phyloP scores from a whole-genome alignment of 2,797 vertebrate genomes.

The Lepus oiostolus region DNA sequence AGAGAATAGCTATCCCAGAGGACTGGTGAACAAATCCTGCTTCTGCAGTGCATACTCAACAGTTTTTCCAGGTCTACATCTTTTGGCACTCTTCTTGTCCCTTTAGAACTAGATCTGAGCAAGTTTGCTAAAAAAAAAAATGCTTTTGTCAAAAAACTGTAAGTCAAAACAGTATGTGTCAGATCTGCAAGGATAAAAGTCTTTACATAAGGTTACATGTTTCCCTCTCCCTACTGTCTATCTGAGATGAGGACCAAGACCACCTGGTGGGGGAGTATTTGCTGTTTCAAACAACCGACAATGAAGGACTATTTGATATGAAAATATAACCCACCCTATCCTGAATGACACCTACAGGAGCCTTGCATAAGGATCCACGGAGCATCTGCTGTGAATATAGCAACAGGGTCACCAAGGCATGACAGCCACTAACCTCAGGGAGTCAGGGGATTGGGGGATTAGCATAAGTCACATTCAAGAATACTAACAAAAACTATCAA shows the following conservation, averaged over 20 bases:
- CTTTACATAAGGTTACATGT: neutral
- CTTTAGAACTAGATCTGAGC: neutral
- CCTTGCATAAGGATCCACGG: neutral
- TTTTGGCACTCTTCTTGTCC: neutral
- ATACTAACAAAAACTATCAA: neutral
- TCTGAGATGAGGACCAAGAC: neutral
- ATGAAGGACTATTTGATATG: neutral
- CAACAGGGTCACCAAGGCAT: neutral
- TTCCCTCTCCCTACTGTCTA: neutral
- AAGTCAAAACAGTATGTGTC: neutral
- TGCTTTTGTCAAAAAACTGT: neutral
- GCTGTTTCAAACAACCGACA: neutral
- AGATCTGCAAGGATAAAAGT: neutral
- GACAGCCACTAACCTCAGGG: neutral
- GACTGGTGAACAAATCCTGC: neutral
- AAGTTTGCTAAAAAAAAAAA: neutral
- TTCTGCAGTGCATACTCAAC: neutral
- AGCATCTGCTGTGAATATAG: neutral
- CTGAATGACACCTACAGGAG: neutral
- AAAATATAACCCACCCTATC: neutral
- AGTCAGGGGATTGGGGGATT: neutral
- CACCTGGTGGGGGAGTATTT: neutral
- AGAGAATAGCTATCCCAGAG: neutral
- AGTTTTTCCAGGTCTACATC: neutral
- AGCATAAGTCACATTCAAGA: neutral